Percentiles rank a stretch among this genome's conserved stretches.
Conservation (phyloP, 1,140 invertebrate species). For the Apis dorsata region DNA sequence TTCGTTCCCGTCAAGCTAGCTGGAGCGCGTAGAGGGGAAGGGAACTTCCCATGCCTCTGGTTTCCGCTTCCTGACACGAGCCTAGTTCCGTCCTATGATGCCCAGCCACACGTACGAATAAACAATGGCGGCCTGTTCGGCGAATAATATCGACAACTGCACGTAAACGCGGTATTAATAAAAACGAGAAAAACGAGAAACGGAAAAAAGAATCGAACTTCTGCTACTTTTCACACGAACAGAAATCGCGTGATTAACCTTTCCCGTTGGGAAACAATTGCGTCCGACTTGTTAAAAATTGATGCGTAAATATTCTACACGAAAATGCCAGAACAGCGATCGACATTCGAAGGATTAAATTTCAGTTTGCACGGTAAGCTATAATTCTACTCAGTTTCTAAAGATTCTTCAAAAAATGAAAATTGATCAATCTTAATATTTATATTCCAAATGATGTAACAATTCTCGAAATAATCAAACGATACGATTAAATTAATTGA, state of each 20-base stretch:
- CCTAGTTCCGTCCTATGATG: slow-evolving; percentile 54
- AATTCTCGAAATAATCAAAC: too few species aligned
- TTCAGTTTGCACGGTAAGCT: too few species aligned
- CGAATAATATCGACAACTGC: slow-evolving; percentile 67
- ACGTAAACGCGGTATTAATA: slow-evolving; percentile 49
- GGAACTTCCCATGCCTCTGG: slow-evolving; percentile 45
- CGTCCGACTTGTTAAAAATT: too few species aligned
- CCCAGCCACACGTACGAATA: slow-evolving; percentile 43
- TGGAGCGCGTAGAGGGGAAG: neutral
- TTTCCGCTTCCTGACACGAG: slow-evolving; percentile 62
- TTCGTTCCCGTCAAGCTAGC: slow-evolving; percentile 1
- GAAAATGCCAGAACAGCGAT: too few species aligned
- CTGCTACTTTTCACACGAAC: too few species aligned
- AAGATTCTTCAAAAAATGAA: too few species aligned
- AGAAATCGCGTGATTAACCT: neutral
- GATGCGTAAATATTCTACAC: too few species aligned
- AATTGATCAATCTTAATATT: too few species aligned
- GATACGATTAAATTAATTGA: neutral
- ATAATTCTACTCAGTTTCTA: too few species aligned
- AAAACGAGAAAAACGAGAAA: slow-evolving; percentile 4
- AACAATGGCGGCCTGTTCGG: slow-evolving; percentile 62
- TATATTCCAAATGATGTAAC: too few species aligned
- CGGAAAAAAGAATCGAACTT: neutral
- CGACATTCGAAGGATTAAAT: too few species aligned
- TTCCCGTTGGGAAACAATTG: too few species aligned